Evolutionary conservation across 2,113 vertebrate genomes (phyloP).

Genomic region (Gymnogyps californianus): DNA sequence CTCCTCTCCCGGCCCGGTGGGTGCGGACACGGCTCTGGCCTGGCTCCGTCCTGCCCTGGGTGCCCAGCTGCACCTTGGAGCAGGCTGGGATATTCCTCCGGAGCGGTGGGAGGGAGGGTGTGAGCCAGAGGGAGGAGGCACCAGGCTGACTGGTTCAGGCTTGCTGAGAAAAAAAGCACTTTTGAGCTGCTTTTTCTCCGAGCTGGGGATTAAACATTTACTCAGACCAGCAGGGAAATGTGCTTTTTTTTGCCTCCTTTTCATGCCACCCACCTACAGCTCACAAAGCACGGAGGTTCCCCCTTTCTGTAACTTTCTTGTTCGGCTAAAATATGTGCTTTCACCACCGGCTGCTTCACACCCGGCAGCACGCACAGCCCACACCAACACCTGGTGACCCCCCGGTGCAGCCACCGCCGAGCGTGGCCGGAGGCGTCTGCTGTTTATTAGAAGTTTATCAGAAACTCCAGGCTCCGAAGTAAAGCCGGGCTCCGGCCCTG

Average conservation of each 20-base stretch:
- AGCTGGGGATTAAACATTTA: constrained; percentile 39
- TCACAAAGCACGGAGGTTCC: not conserved
- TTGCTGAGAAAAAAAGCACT: constrained; percentile 20
- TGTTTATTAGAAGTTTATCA: rapidly evolving
- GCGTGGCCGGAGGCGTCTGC: not conserved
- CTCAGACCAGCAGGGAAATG: not conserved
- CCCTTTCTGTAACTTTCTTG: not conserved
- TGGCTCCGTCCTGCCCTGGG: not conserved
- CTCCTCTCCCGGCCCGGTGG: not conserved
- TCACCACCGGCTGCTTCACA: not conserved
- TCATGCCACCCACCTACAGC: not conserved
- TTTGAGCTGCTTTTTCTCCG: not conserved
- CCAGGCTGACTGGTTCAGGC: constrained; percentile 53
- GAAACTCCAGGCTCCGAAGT: not conserved
- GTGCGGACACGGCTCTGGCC: rapidly evolving
- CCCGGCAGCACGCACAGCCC: not conserved
- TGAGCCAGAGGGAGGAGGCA: not conserved
- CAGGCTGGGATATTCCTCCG: constrained; percentile 16
- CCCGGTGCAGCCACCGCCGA: not conserved
- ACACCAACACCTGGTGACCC: not conserved
- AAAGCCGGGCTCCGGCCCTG: not conserved
- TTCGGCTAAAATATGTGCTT: not conserved
- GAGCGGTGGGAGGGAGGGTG: not conserved
- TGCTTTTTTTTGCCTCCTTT: not conserved
- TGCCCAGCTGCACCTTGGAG: not conserved